Evolutionary conservation across 2,113 vertebrate genomes (phyloP), one percentile per base, ranked within the genome.

Genomic region (Aythya baeri): DNA sequence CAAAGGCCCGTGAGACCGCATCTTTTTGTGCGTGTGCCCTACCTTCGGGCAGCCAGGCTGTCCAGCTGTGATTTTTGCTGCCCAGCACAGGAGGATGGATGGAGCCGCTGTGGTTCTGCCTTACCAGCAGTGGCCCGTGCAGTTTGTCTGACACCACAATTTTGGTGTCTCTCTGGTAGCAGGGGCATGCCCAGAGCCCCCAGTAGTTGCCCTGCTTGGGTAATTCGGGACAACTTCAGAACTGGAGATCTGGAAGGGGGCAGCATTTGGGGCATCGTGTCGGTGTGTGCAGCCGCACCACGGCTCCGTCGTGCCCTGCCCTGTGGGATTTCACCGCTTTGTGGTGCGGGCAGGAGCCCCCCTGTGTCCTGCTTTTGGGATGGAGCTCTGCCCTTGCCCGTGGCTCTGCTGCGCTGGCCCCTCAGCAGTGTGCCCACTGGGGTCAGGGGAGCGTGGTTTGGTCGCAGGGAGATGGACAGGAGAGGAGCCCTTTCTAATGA

Each of bases 401-500:
- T 55, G 49, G 25, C 66, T 59, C 11, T 74, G n/a, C 75, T 89
- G 52, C 59, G 5, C 41, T 93, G 32, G 8, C 12, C 74, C 44
- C 81, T 91, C 79, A 36, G 54, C 49, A 52, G 4, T 22, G 5
- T 25, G 20, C 62, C 68, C n/a, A 0, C 8, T 12, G 57, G 34
- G 91, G 82, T 93, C 74, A 91, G 36, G 57, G 72, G 75, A 89
- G 54, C 58, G 29, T 49, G 62, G 81, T 93, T 54, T 74, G 67
- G 62, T 73, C 67, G 80, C 83, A 73, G 73, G 2, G 4, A 91
- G 90, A 87, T 78, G 79, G 92, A 90, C 79, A 77, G 91, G 49
- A 89, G 89, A 86, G 62, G 74, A 92, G 85, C 89, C 84, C 73
- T 88, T 44, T 85, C 36, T 89, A 73, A 78, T 54, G 63, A 88